A percentile compares a stretch with the other conserved stretches of the same genome.
These are phyloP conservation scores for Ibycter americanus DNA, from an alignment of 2,797 vertebrate species.

Conservation along the genomic window DNA sequence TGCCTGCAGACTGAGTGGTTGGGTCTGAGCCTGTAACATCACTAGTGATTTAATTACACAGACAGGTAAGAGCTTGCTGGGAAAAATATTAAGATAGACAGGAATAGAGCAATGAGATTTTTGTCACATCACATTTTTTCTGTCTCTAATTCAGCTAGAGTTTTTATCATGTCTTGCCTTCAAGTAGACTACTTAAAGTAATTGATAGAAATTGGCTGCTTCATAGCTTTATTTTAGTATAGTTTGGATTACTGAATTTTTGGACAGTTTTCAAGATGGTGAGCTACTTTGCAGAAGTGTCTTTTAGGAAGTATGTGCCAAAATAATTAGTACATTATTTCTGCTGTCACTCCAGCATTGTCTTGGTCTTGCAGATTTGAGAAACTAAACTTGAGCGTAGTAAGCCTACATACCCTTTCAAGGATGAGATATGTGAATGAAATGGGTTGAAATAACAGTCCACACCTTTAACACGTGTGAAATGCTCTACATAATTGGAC, in stretches of 20 bases:
- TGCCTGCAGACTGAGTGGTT: neutral
- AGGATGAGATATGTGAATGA: neutral
- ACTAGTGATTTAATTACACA: neutral
- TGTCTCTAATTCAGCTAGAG: neutral
- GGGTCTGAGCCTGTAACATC: neutral
- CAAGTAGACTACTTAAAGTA: neutral
- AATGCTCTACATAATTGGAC: neutral
- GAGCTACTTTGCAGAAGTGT: neutral
- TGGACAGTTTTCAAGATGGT: neutral
- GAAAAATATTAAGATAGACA: neutral
- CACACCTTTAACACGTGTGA: neutral
- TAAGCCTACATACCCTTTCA: neutral
- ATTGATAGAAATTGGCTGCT: neutral
- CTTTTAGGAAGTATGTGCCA: neutral
- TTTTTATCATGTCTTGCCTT: neutral
- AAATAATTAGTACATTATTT: neutral
- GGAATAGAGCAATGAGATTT: neutral
- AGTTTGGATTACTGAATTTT: neutral
- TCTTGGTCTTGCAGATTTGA: neutral
- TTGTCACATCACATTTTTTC: neutral
- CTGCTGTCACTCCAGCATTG: neutral
- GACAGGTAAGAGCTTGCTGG: neutral
- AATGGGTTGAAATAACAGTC: neutral
- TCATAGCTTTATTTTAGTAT: neutral
- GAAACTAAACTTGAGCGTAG: neutral